Evolutionary conservation across 2,888 invertebrate genomes (phyloP), one percentile per base, ranked within the genome.

Genomic region (Cybosia mesomella): DNA sequence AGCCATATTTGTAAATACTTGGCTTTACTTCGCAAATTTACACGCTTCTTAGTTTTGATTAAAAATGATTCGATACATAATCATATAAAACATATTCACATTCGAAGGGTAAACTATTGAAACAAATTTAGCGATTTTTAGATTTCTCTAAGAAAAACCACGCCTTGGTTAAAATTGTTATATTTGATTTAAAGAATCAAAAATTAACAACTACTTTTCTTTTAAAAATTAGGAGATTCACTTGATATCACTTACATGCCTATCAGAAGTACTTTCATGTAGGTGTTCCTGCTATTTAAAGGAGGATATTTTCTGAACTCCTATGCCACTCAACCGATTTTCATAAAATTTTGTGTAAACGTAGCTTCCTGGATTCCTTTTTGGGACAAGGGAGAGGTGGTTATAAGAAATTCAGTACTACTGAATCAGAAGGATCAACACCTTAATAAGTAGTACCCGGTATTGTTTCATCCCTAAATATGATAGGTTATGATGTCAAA

Each of bases 1-100:
- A 88, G 89, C 91, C 91, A 91, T 91, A 86, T 82, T 77, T 77
- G 63, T 77, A 69, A 73, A 75, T 74, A 68, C 24, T 55, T 63
- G 7, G 54, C 66, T 62, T 39, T 39, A 59, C 5, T 18, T 39
- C 54, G 13, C 24, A 28, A 13, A 39, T 49, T 28, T 13, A 49
- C n/a, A 32, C 43, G n/a, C n/a, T 8, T 43, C 8, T 10, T 61
- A 61, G 11, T 28, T 28, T 18, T 24, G 7, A 28, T 28, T n/a
- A 18, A 28, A 43, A 61, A n/a, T 28, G 11, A 49, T 24, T 28
- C 28, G 11, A 49, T 61, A 8, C n/a, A n/a, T n/a, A n/a, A 2
- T n/a, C 49, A n/a, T 49, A 9, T 9, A n/a, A 28, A 55, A 24
- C 55, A 13, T 22, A 55, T 13, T 0, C 18, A 18, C 43, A 1